A percentile compares a stretch with the other conserved stretches of the same genome.
phyloP scores from a whole-genome alignment of 1,140 invertebrate genomes.

The Vollenhovia emeryi region DNA sequence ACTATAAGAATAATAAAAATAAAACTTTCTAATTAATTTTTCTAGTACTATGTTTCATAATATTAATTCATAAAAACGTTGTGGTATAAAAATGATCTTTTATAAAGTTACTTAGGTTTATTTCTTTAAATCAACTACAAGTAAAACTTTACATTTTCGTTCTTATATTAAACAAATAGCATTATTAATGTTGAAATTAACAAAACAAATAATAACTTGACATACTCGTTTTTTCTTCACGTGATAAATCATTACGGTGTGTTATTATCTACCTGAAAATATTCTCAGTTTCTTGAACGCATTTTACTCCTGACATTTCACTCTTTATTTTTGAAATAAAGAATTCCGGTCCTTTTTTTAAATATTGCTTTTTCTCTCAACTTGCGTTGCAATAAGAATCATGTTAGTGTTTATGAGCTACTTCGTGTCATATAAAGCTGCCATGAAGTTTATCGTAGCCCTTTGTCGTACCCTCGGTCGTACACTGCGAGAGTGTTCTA shows the following conservation, averaged over 20 bases:
- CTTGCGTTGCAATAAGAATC: background rate
- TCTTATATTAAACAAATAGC: background rate
- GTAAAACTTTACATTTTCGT: background rate
- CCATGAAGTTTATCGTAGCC: background rate
- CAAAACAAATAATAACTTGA: background rate
- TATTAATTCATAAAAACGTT: background rate
- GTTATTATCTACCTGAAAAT: background rate
- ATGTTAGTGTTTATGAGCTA: constrained; percentile 7
- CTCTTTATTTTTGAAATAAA: background rate
- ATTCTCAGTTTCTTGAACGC: background rate
- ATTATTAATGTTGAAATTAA: background rate
- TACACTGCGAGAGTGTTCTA: background rate
- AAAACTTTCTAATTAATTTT: background rate
- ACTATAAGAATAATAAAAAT: background rate
- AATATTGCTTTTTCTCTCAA: background rate
- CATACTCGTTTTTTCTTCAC: background rate
- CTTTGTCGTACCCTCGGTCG: background rate
- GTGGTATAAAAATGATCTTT: background rate
- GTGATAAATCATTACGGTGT: background rate
- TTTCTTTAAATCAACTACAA: background rate
- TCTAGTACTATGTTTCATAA: background rate
- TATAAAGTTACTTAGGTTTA: too few species aligned
- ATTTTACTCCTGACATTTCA: background rate
- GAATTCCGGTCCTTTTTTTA: background rate
- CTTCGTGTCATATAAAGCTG: background rate